These are phyloP conservation scores for Sebastes steindachneri DNA, from an alignment of 2,797 vertebrate species.

Conservation along the genomic window DNA sequence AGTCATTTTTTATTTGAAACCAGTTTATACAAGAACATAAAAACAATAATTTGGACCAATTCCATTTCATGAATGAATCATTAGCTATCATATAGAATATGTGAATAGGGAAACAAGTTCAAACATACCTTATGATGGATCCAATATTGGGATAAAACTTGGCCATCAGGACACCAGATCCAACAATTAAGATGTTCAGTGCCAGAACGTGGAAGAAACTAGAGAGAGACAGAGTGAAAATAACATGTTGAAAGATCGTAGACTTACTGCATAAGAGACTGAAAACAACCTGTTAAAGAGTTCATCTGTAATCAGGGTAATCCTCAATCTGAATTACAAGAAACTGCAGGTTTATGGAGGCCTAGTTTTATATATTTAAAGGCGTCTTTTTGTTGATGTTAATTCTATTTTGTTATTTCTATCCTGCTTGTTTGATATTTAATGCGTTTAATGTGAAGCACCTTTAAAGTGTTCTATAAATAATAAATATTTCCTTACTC, in stretches of 20 bases:
- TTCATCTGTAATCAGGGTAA: not conserved
- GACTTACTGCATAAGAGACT: not conserved
- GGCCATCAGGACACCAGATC: slow-evolving; percentile 90
- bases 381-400: not conserved
- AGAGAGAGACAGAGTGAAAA: slow-evolving; percentile 4
- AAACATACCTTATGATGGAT: slow-evolving; percentile 91
- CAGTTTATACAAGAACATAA: not conserved
- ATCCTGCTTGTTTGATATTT: not conserved
- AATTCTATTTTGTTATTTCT: not conserved
- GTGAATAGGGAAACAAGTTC: not conserved
- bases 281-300: not conserved
- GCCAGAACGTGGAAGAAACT: slow-evolving; percentile 89
- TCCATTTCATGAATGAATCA: not conserved
- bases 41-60: not conserved
- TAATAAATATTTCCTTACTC: too few species aligned
- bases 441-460: too few species aligned
- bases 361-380: not conserved
- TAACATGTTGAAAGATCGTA: not conserved
- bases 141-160: slow-evolving; percentile 96
- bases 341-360: too few species aligned
- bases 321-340: not conserved
- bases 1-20: too few species aligned
- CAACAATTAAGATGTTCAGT: slow-evolving; percentile 89
- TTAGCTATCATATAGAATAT: not conserved
- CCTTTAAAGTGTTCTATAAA: too few species aligned